A percentile compares a stretch with the other conserved stretches of the same genome.
These are phyloP conservation scores for Peribatodes rhomboidaria DNA, from an alignment of 2,888 invertebrate species.

Conservation along the genomic window DNA sequence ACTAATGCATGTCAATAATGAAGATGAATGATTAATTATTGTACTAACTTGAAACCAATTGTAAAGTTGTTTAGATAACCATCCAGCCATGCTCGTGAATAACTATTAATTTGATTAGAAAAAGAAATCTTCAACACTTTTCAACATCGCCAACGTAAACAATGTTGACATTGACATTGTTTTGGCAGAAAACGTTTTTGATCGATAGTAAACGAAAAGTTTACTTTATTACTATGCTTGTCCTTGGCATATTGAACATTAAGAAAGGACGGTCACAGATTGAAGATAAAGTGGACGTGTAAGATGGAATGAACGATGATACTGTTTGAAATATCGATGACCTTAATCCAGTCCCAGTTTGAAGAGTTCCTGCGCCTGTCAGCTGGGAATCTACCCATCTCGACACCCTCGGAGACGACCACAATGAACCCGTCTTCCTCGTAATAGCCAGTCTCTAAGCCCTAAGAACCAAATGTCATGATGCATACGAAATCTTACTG, in stretches of 20 bases:
- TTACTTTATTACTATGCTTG: conserved; percentile 41
- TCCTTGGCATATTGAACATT: conserved; percentile 43
- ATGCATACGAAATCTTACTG: conserved; percentile 69
- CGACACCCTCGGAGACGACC: conserved; percentile 88
- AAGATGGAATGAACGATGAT: conserved; percentile 75
- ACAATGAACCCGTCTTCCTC: conserved; percentile 87
- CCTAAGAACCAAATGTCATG: conserved; percentile 78
- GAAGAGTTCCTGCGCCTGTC: conserved; percentile 87
- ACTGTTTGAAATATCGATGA: conserved; percentile 79
- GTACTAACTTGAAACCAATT: conserved; percentile 65
- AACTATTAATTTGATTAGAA: conserved; percentile 26
- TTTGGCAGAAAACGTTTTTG: conserved; percentile 21
- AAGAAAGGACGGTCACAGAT: conserved; percentile 41
- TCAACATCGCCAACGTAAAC: conserved; percentile 28
- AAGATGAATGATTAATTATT: conserved; percentile 24
- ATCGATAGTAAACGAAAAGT: conserved; percentile 38
- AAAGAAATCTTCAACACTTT: conserved; percentile 15
- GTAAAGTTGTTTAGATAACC: conserved; percentile 64
- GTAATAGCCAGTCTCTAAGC: conserved; percentile 87
- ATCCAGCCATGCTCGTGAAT: conserved; percentile 62
- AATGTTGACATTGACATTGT: conserved; percentile 34
- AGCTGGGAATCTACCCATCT: conserved; percentile 88
- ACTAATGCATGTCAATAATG: conserved; percentile 40
- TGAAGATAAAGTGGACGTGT: conserved; percentile 59
- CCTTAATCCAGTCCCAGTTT: conserved; percentile 91